A percentile compares a stretch with the other conserved stretches of the same genome.
These are phyloP conservation scores for Aporrectodea caliginosa DNA, from an alignment of 1,140 invertebrate species.

Conservation along the genomic window DNA sequence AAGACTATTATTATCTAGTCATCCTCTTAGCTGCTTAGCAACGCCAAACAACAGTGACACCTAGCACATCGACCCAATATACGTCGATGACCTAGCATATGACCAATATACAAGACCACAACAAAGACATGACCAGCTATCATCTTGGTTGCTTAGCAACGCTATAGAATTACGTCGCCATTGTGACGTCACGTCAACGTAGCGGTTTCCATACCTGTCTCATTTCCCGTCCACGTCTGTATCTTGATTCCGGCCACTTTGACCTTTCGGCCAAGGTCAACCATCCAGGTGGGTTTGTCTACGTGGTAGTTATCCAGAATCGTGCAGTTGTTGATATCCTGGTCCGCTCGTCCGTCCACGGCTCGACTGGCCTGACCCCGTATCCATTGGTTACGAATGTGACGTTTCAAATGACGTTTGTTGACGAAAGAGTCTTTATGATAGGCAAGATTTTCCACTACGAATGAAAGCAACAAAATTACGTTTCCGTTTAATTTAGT, in stretches of 20 bases:
- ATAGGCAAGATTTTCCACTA: slow-evolving; percentile 61
- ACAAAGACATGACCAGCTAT: too few relatives aligned
- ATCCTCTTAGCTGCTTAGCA: too few relatives aligned
- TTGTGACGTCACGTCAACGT: too few relatives aligned
- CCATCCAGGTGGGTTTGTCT: slow-evolving; percentile 61
- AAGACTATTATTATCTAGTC: too few relatives aligned
- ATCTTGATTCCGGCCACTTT: slow-evolving; percentile 57
- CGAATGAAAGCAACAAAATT: slow-evolving; percentile 19
- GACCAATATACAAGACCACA: too few relatives aligned
- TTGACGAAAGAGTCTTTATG: slow-evolving; percentile 61
- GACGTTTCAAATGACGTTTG: slow-evolving; percentile 58
- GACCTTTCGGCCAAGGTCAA: slow-evolving; percentile 58
- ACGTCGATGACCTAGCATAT: too few relatives aligned
- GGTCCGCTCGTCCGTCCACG: slow-evolving; percentile 58
- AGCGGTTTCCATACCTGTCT: too few relatives aligned
- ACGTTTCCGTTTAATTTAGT: not conserved
- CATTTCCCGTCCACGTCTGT: slow-evolving; percentile 59
- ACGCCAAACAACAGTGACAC: too few relatives aligned
- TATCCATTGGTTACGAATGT: slow-evolving; percentile 43
- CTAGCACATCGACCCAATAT: too few relatives aligned
- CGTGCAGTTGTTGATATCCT: slow-evolving; percentile 51
- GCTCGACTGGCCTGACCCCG: slow-evolving; percentile 57
- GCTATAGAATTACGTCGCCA: too few relatives aligned
- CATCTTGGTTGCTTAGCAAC: too few relatives aligned
- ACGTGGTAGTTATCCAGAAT: slow-evolving; percentile 62